These are phyloP conservation scores for Agrotis exclamationis DNA, from an alignment of 2,888 invertebrate genomes.

Conservation along the genomic window DNA sequence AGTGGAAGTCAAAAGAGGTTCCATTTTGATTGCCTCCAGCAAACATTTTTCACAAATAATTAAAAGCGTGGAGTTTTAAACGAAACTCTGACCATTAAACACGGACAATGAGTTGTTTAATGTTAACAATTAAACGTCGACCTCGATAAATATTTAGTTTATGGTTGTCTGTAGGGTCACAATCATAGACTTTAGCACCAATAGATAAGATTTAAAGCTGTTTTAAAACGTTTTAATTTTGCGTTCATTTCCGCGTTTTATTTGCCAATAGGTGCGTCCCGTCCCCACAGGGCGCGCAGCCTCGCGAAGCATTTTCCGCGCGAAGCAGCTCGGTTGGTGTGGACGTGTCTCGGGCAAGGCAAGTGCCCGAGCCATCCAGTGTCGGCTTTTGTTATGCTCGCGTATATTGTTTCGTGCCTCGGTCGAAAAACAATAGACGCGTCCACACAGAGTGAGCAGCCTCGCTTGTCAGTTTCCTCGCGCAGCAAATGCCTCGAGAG, in stretches of 20 bases:
- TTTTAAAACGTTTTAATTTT: background rate
- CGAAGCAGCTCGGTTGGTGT: too few species aligned
- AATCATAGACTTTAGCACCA: background rate
- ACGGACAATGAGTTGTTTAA: constrained; percentile 16
- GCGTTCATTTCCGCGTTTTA: background rate
- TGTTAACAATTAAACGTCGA: background rate
- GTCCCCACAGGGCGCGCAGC: too few species aligned
- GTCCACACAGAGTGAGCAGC: too few species aligned
- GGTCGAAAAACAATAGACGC: too few species aligned
- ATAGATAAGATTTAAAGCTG: background rate
- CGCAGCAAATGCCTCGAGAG: too few species aligned
- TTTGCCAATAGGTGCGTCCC: too few species aligned
- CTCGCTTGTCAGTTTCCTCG: too few species aligned
- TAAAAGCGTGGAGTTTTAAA: constrained; percentile 38
- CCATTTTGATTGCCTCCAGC: constrained; percentile 58
- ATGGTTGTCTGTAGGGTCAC: background rate
- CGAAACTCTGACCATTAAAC: constrained; percentile 19
- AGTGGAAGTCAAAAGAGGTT: constrained; percentile 54
- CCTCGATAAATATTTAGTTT: constrained; percentile 13
- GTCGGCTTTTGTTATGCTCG: too few species aligned
- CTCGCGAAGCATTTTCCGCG: too few species aligned
- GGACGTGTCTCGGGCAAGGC: too few species aligned
- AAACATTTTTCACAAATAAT: constrained; percentile 55
- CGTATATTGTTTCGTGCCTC: too few species aligned
- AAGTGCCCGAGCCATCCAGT: too few species aligned